Conservation (phyloP, 2,113 vertebrate genomes). For the Anser brachyrhynchus region DNA sequence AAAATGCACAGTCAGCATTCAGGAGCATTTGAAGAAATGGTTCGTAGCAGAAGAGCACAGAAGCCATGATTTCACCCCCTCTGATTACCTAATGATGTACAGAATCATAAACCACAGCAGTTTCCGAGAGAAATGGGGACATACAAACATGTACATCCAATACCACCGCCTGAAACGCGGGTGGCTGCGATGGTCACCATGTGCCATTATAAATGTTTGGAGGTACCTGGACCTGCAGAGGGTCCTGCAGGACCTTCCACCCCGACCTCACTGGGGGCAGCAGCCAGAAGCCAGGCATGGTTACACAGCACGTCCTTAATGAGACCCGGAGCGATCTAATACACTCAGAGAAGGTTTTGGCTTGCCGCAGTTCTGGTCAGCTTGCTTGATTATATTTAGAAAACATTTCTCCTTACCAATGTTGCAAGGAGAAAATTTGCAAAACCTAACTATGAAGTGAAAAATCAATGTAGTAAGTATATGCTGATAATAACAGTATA, state of each 20-base stretch:
- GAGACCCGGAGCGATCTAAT: not conserved
- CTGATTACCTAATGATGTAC: conserved; percentile 21
- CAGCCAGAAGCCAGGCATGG: not conserved
- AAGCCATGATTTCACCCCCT: conserved; percentile 42
- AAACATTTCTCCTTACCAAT: not conserved
- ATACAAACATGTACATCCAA: not conserved
- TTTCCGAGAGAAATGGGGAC: not conserved
- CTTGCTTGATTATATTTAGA: not conserved
- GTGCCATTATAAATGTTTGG: not conserved
- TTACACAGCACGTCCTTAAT: not conserved
- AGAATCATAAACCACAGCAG: conserved; percentile 35
- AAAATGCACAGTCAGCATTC: conserved; percentile 62
- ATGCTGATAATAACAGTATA: too few relatives aligned
- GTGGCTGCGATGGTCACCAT: not conserved
- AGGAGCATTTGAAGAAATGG: conserved; percentile 19
- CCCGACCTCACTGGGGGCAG: not conserved
- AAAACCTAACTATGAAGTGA: not conserved
- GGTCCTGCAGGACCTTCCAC: not conserved
- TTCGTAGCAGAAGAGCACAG: not conserved
- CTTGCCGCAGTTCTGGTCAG: not conserved
- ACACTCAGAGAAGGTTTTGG: not conserved
- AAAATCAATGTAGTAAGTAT: not conserved
- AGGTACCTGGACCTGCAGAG: not conserved
- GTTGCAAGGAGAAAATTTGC: not conserved
- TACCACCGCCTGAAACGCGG: not conserved